A percentile compares a stretch with the other conserved stretches of the same genome.
Conservation (phyloP, 64 coral and sea anemone species). For the Anthopleura sola region DNA sequence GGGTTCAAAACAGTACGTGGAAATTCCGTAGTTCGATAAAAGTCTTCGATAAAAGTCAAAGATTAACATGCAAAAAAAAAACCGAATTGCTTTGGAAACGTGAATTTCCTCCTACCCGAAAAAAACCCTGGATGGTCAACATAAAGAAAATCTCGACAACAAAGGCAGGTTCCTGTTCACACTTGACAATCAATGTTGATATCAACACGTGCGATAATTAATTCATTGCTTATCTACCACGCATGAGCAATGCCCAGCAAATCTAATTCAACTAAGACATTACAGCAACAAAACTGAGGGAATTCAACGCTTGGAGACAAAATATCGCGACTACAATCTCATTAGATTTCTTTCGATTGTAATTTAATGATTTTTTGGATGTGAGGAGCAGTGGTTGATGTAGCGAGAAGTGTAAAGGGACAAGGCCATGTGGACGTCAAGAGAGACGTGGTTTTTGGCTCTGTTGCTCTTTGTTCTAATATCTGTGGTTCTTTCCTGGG, state of each 20-base stretch:
- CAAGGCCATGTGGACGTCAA: not conserved
- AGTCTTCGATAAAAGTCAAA: no score
- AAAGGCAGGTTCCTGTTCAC: not conserved
- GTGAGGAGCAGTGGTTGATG: not conserved
- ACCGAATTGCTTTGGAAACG: not conserved
- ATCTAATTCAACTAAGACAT: not conserved
- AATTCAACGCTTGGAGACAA: not conserved
- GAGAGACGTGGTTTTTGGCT: not conserved
- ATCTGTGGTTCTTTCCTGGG: not conserved
- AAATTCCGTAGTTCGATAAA: no score
- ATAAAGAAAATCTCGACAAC: not conserved
- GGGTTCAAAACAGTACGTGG: no score
- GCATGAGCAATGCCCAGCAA: not conserved
- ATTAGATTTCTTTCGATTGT: not conserved
- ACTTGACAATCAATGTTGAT: not conserved
- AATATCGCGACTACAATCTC: not conserved
- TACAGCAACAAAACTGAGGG: not conserved
- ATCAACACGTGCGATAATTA: conserved; percentile 11
- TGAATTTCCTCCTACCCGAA: not conserved
- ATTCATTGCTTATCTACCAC: not conserved
- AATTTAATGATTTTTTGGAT: not conserved
- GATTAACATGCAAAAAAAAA: no score
- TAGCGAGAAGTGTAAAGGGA: not conserved
- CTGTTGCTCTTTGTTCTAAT: conserved; percentile 5
- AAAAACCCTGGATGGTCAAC: not conserved